These are phyloP conservation scores for Psittacus erithacus DNA, from an alignment of 2,113 vertebrate species.

Conservation along the genomic window DNA sequence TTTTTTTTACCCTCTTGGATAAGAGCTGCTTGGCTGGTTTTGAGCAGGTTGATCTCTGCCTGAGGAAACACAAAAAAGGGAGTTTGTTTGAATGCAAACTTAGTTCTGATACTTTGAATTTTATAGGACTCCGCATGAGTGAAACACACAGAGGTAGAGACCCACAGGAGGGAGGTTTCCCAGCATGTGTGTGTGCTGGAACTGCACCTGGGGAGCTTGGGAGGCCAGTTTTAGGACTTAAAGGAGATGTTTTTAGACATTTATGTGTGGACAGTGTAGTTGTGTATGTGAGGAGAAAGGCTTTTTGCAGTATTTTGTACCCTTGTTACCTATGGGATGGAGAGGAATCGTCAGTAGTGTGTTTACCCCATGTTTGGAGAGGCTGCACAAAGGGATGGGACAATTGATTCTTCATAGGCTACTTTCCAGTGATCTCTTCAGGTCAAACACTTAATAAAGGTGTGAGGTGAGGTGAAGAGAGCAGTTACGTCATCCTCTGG, in stretches of 20 bases:
- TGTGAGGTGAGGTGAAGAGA: slow-evolving; percentile 12
- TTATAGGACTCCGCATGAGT: slow-evolving; percentile 26
- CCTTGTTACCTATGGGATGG: neutral
- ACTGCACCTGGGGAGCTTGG: slow-evolving; percentile 33
- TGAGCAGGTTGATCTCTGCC: slow-evolving; percentile 42
- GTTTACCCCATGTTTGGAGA: neutral
- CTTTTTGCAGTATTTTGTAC: slow-evolving; percentile 27
- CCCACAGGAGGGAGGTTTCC: slow-evolving; percentile 60
- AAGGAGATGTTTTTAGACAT: slow-evolving; percentile 34
- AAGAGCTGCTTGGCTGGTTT: slow-evolving; percentile 64
- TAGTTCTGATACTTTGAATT: slow-evolving; percentile 40
- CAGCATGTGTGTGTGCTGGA: slow-evolving; percentile 40
- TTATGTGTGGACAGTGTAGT: neutral
- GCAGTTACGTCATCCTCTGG: neutral
- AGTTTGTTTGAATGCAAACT: slow-evolving; percentile 12
- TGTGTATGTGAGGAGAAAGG: neutral
- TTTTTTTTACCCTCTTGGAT: slow-evolving; percentile 38
- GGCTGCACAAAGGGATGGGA: slow-evolving; percentile 9
- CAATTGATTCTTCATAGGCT: neutral
- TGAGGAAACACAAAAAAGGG: neutral
- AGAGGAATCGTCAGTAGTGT: neutral
- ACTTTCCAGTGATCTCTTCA: slow-evolving; percentile 20
- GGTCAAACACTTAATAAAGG: neutral
- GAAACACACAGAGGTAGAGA: slow-evolving; percentile 1
- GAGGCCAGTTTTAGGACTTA: slow-evolving; percentile 11